A percentile compares a stretch with the other conserved stretches of the same genome.
phyloP scores from a whole-genome alignment of 2,797 vertebrate species.

The Peromyscus aztecus region DNA sequence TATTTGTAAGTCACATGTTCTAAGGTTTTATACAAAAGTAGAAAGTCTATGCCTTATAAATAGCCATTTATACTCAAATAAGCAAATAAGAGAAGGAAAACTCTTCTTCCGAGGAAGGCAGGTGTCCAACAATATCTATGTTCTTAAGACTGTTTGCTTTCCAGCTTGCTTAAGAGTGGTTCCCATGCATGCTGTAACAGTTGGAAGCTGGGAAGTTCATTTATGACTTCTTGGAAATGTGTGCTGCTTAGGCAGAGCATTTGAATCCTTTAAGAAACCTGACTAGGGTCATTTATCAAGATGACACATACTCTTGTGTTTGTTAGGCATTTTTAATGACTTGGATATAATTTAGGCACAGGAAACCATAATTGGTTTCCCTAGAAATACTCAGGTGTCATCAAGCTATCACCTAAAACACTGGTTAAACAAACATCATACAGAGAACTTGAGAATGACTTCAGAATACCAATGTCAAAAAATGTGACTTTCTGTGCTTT shows the following conservation, averaged over 20 bases:
- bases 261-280: slow-evolving; percentile 13
- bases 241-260: background rate
- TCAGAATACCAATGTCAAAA: slow-evolving; percentile 40
- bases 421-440: background rate
- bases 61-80: background rate
- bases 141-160: background rate
- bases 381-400: slow-evolving; percentile 35
- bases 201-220: background rate
- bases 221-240: background rate
- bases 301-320: background rate
- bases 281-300: slow-evolving; percentile 10
- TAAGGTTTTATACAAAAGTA: slow-evolving; percentile 16
- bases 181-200: background rate
- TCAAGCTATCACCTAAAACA: slow-evolving; percentile 21
- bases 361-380: slow-evolving; percentile 14
- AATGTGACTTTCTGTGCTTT: slow-evolving; percentile 28
- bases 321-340: slow-evolving; percentile 4
- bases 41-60: background rate
- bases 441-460: background rate
- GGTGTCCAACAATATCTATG: background rate
- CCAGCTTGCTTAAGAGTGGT: background rate
- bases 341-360: slow-evolving; percentile 10
- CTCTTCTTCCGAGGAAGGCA: background rate
- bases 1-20: background rate
- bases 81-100: background rate